A percentile compares a stretch with the other conserved stretches of the same genome.
Evolutionary conservation across 2,888 invertebrate genomes (phyloP).

Genomic region (Cetonia aurata): DNA sequence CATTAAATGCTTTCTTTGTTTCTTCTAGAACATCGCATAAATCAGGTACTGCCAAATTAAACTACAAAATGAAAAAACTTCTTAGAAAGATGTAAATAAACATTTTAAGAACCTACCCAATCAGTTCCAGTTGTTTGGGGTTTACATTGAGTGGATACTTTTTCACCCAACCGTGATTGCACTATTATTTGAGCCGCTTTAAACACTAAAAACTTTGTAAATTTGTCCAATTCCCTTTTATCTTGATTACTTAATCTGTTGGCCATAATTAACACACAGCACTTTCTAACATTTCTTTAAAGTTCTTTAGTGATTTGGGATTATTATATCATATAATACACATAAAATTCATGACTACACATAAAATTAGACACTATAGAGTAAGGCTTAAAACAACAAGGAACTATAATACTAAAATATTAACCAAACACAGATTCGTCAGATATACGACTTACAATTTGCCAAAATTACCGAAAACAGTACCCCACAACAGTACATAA

Average conservation of each 20-base stretch:
- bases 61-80: slow-evolving; percentile 71
- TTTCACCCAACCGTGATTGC: slow-evolving; percentile 90
- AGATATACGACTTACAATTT: not conserved
- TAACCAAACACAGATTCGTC: not conserved
- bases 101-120: slow-evolving; percentile 74
- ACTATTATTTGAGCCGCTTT: slow-evolving; percentile 94
- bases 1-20: slow-evolving; percentile 79
- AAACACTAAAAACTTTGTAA: slow-evolving; percentile 87
- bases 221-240: slow-evolving; percentile 88
- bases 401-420: not conserved
- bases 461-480: slow-evolving; percentile 6
- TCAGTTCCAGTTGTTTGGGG: slow-evolving; percentile 83
- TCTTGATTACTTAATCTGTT: slow-evolving; percentile 71
- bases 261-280: slow-evolving; percentile 52
- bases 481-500: too few relatives aligned
- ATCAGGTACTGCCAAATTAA: slow-evolving; percentile 90
- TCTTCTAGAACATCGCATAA: slow-evolving; percentile 85
- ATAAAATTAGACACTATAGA: not conserved
- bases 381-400: not conserved
- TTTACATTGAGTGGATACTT: slow-evolving; percentile 84
- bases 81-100: not conserved
- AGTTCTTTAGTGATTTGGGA: slow-evolving; percentile 3
- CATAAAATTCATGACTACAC: slow-evolving; percentile 5
- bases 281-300: slow-evolving; percentile 45
- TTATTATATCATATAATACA: slow-evolving; percentile 10